These are phyloP conservation scores for Malacoraja senta DNA, from an alignment of 2,797 vertebrate genomes.

Conservation along the genomic window DNA sequence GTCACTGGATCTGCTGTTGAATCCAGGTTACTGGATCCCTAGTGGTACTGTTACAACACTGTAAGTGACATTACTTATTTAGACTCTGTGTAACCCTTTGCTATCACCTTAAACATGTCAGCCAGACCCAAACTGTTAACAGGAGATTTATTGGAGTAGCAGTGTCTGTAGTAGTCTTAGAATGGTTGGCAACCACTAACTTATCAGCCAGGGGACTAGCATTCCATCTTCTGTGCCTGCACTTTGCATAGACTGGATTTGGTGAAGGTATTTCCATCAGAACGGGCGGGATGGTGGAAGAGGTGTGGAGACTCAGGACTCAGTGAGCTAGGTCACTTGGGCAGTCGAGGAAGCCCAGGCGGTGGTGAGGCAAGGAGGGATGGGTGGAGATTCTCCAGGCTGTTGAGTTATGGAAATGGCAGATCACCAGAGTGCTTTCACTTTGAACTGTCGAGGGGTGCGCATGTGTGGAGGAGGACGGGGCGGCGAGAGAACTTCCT, in stretches of 20 bases:
- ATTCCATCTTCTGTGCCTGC: neutral
- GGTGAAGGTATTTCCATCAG: neutral
- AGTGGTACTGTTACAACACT: no score
- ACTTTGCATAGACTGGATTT: neutral
- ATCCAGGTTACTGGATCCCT: neutral
- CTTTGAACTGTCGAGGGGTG: no score
- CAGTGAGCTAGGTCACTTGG: neutral
- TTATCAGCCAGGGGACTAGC: neutral
- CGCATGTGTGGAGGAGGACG: neutral
- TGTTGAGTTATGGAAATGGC: no score
- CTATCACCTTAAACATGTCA: neutral
- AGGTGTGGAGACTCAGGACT: no score
- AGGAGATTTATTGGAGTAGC: slow-evolving; percentile 21
- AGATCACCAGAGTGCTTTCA: neutral
- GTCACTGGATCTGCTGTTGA: no score
- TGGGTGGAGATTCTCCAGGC: no score
- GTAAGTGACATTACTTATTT: no score
- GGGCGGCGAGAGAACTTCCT: neutral
- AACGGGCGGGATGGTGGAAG: no score
- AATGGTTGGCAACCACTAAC: neutral
- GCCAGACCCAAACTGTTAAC: neutral
- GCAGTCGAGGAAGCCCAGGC: no score
- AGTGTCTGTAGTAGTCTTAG: neutral
- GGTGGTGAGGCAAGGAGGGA: neutral
- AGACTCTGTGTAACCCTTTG: no score